Evolutionary conservation across 2,797 vertebrate genomes (phyloP), one percentile per base, ranked within the genome.

Genomic region (Vultur gryphus): DNA sequence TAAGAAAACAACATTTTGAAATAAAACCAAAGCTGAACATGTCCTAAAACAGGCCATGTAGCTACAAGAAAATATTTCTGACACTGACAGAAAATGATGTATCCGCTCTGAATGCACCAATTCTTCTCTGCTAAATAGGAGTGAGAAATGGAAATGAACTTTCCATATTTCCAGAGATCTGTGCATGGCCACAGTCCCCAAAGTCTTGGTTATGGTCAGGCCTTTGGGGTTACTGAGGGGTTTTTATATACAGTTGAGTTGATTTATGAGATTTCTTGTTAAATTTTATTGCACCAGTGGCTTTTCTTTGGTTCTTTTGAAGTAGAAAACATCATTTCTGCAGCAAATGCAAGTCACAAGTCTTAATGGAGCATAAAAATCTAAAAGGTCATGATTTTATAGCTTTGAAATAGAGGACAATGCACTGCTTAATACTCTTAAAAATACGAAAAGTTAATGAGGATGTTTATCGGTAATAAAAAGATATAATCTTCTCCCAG

Each of bases 241-340:
- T 9, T 84, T 93, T 81, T 86, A 86, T 87, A 64, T 87, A 62
- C 69, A 90, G 41, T 39, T 94, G 85, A 86, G 55, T 49, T 95
- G 92, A 96, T 95, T 90, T 91, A 83, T 84, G 87, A 90, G 81
- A 55, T 78, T 44, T 82, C 46, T 84, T 9, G 10, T 92, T 85
- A 92, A 75, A 43, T 88, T 87, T 96, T 96, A 87, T 96, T 97
- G 91, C 83, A 75, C 48, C 66, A 44, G 10, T 79, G 55, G 31
- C 41, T 67, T 52, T 83, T 57, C 64, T 64, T 70, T 44, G 19
- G 52, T 90, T 93, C 94, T 97, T 97, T 94, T 93, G 95, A 95
- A 95, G 94, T 90, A 55, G 94, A 90, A 92, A 92, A 93, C 66
- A 66, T 77, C 4, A 85, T 95, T 94, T 92, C 71, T 92, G 52